phyloP scores from a whole-genome alignment of 2,113 vertebrate species.

The Melozone crissalis region DNA sequence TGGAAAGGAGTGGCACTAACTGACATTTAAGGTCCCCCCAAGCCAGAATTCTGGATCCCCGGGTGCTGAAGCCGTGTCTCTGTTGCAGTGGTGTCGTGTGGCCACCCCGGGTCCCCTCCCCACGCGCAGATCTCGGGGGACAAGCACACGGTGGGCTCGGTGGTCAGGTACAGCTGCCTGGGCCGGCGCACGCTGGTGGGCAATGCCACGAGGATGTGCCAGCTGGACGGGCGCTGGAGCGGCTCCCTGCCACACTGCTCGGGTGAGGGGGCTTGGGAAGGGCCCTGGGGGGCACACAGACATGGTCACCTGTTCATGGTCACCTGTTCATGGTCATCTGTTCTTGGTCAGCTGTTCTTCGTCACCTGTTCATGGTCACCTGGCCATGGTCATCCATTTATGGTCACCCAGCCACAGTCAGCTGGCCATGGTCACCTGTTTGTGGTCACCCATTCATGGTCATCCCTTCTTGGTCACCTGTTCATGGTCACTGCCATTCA shows the following conservation, averaged over 20 bases:
- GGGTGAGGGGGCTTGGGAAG: conserved; percentile 69
- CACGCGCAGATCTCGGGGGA: conserved; percentile 90
- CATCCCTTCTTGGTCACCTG: no score
- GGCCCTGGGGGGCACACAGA: fast-evolving
- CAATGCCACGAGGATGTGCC: conserved; percentile 91
- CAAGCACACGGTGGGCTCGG: conserved; percentile 85
- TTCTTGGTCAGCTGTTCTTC: no score
- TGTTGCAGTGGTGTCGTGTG: conserved; percentile 90
- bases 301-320: fast-evolving
- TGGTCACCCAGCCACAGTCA: fast-evolving
- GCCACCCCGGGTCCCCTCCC: conserved; percentile 89
- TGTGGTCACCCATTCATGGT: no score
- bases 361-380: no score
- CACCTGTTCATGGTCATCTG: no score
- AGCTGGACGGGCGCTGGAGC: conserved; percentile 94
- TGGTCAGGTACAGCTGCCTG: conserved; percentile 91
- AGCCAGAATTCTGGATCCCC: fast-evolving
- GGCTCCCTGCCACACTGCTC: conserved; percentile 95
- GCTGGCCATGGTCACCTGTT: not conserved
- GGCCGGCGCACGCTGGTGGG: conserved; percentile 84
- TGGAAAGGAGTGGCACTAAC: not conserved
- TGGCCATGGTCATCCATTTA: no score
- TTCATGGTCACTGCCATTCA: not conserved
- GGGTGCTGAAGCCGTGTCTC: not conserved
- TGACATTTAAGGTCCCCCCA: no score